Evolutionary conservation across 2,797 vertebrate genomes (phyloP).

Genomic region (Lemur catta): DNA sequence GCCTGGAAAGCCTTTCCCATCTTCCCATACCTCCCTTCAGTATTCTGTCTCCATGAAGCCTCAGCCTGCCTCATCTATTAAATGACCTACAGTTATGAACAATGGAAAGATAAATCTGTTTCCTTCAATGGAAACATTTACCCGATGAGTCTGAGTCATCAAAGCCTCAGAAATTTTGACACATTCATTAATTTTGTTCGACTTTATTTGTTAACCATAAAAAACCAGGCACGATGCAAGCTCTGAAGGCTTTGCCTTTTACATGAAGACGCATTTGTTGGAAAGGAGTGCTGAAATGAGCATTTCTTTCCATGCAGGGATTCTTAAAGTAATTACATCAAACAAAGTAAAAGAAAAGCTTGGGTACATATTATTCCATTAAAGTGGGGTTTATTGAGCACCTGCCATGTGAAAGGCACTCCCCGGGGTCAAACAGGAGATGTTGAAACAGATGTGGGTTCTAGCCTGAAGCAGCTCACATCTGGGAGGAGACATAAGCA

Average conservation of each 20-base stretch:
- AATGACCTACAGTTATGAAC: conserved; percentile 67
- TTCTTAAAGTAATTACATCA: conserved; percentile 27
- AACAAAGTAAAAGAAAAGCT: neutral
- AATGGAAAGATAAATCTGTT: conserved; percentile 73
- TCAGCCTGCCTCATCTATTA: conserved; percentile 52
- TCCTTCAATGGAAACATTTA: conserved; percentile 65
- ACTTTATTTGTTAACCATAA: conserved; percentile 73
- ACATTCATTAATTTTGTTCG: conserved; percentile 75
- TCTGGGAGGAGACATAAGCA: neutral
- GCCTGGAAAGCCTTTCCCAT: neutral
- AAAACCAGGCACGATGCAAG: conserved; percentile 48
- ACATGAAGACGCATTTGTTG: conserved; percentile 50
- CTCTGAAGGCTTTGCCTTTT: conserved; percentile 4
- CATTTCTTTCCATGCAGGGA: neutral
- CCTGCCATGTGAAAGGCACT: neutral
- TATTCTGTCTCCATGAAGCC: neutral
- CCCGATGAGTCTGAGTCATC: conserved; percentile 72
- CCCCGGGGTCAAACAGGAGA: neutral
- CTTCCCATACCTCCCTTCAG: neutral
- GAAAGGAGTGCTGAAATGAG: conserved; percentile 21
- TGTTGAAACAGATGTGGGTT: neutral
- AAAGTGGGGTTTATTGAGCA: neutral
- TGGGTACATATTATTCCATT: neutral
- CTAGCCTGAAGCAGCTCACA: neutral
- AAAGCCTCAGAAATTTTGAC: conserved; percentile 70